Percentiles rank a stretch among this genome's conserved stretches.
These are phyloP conservation scores for Cremastinae sp. DNA, from an alignment of 2,888 invertebrate genomes.

Conservation along the genomic window DNA sequence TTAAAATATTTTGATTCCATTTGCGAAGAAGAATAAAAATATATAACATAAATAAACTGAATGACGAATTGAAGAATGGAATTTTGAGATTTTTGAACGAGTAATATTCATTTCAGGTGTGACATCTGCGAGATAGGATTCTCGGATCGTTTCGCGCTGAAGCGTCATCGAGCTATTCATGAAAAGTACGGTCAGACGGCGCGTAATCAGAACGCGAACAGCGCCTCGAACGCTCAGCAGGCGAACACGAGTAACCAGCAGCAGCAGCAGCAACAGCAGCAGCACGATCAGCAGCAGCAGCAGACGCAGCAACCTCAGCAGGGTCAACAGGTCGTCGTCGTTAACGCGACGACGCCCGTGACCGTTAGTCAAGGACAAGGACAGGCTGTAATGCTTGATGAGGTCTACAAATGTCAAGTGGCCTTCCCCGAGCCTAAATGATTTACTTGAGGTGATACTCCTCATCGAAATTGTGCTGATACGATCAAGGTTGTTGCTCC, in stretches of 20 bases:
- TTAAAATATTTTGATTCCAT: not conserved
- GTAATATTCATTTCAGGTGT: constrained; percentile 82
- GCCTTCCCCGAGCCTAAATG: constrained; percentile 79
- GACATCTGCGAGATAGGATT: constrained; percentile 93
- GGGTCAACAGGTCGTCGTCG: constrained; percentile 78
- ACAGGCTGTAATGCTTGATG: constrained; percentile 78
- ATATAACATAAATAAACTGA: not conserved
- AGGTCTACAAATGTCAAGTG: constrained; percentile 80
- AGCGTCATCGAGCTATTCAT: constrained; percentile 92
- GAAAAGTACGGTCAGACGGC: constrained; percentile 89
- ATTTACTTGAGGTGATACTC: constrained; percentile 68
- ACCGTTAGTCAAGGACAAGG: constrained; percentile 79
- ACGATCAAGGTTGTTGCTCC: constrained; percentile 62
- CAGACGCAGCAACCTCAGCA: constrained; percentile 73
- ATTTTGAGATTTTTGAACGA: constrained; percentile 61
- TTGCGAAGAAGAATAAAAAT: not conserved
- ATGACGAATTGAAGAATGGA: not conserved
- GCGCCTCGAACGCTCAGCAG: constrained; percentile 81
- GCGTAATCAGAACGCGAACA: constrained; percentile 80
- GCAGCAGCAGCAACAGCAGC: constrained; percentile 70
- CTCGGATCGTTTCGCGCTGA: constrained; percentile 92
- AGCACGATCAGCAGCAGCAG: constrained; percentile 69
- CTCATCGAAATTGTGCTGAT: constrained; percentile 58
- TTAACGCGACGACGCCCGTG: constrained; percentile 77
- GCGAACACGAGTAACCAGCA: constrained; percentile 80